Evolutionary conservation across 2,797 vertebrate genomes (phyloP).

Genomic region (Eulemur rubriventer): DNA sequence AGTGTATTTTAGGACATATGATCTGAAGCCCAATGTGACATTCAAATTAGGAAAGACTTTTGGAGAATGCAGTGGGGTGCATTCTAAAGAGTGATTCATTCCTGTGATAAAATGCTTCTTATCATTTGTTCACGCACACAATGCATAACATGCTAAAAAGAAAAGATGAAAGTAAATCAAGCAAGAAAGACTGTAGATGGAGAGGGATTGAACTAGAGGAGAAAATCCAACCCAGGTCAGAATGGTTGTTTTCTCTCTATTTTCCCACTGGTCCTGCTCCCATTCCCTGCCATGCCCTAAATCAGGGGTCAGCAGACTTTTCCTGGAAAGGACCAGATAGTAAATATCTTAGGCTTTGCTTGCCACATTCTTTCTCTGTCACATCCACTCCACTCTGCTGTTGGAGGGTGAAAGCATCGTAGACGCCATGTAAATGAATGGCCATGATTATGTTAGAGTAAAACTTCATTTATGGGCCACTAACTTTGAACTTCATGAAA

Average conservation of each 20-base stretch:
- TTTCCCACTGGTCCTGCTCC: background rate
- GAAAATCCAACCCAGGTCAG: background rate
- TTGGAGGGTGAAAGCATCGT: background rate
- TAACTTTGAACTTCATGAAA: background rate
- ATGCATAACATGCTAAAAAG: background rate
- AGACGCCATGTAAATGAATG: background rate
- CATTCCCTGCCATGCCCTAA: too few species aligned
- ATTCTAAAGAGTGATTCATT: background rate
- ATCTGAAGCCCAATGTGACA: fast-evolving
- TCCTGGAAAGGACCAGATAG: background rate
- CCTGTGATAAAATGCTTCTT: background rate
- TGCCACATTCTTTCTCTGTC: background rate
- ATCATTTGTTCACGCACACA: background rate
- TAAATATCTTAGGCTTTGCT: background rate
- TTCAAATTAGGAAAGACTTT: background rate
- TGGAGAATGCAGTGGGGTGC: background rate
- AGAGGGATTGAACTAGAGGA: background rate
- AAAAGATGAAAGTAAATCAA: background rate
- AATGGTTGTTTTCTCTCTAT: background rate
- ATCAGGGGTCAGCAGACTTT: background rate
- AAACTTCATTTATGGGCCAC: background rate
- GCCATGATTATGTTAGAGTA: background rate
- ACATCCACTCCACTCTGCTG: background rate
- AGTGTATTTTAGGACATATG: background rate
- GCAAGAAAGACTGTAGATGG: background rate